Evolutionary conservation across 2,797 vertebrate genomes (phyloP).

Genomic region (Helostoma temminkii): DNA sequence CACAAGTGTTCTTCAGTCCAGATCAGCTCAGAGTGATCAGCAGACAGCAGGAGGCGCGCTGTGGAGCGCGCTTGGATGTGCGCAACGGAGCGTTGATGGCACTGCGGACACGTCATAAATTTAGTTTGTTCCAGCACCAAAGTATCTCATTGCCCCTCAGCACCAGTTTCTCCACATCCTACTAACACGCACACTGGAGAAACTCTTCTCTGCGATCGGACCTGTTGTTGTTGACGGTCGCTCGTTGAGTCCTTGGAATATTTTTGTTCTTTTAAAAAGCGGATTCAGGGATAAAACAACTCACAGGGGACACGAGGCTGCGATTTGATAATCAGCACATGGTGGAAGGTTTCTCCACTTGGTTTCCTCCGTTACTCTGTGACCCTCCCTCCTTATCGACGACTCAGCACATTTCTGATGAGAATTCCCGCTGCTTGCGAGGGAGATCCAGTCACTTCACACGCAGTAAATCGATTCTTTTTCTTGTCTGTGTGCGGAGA

Average conservation of each 20-base stretch:
- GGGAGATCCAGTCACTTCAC: constrained; percentile 53
- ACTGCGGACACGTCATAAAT: constrained; percentile 37
- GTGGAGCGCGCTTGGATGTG: constrained; percentile 49
- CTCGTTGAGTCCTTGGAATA: constrained; percentile 44
- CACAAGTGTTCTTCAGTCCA: neutral
- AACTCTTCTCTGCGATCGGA: constrained; percentile 26
- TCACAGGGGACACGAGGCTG: neutral
- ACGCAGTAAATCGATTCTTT: constrained; percentile 40
- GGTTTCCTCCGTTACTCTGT: constrained; percentile 34
- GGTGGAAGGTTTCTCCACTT: constrained; percentile 45
- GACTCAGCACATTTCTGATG: constrained; percentile 68
- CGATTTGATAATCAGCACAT: constrained; percentile 27
- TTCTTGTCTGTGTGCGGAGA: neutral
- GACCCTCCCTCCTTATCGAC: constrained; percentile 48
- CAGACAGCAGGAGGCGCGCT: constrained; percentile 10
- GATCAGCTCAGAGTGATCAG: constrained; percentile 34
- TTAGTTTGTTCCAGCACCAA: neutral
- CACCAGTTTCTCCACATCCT: neutral
- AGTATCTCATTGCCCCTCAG: constrained; percentile 13
- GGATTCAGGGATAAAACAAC: constrained; percentile 27
- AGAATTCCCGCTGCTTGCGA: constrained; percentile 43
- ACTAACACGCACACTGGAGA: neutral
- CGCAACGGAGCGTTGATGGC: constrained; percentile 55
- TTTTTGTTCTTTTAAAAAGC: constrained; percentile 9
- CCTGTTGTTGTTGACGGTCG: constrained; percentile 49